Evolutionary conservation across 2,113 vertebrate species (phyloP), one percentile per base, ranked within the genome.

Genomic region (Coreoperca whiteheadi): DNA sequence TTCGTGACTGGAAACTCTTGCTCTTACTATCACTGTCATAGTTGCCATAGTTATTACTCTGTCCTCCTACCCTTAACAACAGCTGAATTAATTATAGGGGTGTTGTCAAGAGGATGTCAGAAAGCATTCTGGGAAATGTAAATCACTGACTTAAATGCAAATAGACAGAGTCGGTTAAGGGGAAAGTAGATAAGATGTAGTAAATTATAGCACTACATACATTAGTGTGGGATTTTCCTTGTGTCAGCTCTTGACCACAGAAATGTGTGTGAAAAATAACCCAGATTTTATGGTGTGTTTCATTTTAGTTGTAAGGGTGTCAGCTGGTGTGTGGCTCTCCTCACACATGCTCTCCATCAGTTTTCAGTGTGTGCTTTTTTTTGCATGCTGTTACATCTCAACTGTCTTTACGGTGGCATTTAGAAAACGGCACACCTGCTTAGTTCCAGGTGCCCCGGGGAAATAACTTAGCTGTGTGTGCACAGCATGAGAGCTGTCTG

Each of bases 251-350:
- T 76, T 79, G 81, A 77, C 77, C 50, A 8, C 37, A 9, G 23
- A 84, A 80, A 61, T 76, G 67, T 76, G 67, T 83, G 67, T 66
- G n/a, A 81, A 81, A 89, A 87, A 63, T 78, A 74, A 21, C 65
- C 43, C 76, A 8, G 37, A 77, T 88, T 93, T 94, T 91, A 94
- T 84, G 82, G 88, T 4, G 93, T 93, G 91, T 93, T 94, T 93
- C 91, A 93, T 94, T 92, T 91, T 76, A 76, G 73, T 68, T 82
- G 71, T 37, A 60, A 71, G 77, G 73, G 81, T 79, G 89, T 87
- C 81, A 65, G 84, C 69, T 75, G 74, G 76, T 76, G 83, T 87
- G 83, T 71, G 90, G 67, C 18, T 56, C 79, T 79, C 64, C 80
- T 85, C 66, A 16, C 92, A 92, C 89, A 82, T 87, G 86, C 61